phyloP scores from a whole-genome alignment of 2,113 vertebrate genomes.

The Cathartes aura region DNA sequence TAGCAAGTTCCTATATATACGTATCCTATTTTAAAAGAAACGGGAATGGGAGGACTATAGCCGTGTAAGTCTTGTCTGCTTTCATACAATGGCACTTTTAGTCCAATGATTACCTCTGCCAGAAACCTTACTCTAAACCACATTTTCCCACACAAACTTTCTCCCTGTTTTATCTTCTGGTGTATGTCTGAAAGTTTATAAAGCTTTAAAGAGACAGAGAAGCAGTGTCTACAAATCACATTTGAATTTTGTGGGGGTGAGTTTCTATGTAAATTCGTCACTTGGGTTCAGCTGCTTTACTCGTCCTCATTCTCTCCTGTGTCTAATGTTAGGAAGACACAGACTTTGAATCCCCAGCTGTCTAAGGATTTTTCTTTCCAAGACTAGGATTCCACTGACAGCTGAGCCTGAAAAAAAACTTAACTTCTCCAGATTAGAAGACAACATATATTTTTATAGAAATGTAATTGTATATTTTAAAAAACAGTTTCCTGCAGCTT shows the following conservation, averaged over 20 bases:
- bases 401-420: conserved; percentile 49
- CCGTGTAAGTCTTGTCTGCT: neutral
- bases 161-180: neutral
- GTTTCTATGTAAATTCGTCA: neutral
- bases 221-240: neutral
- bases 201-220: conserved; percentile 48
- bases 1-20: neutral
- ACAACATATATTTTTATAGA: conserved; percentile 77
- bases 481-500: conserved; percentile 34
- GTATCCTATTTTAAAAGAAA: neutral
- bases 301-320: conserved; percentile 27
- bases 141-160: neutral
- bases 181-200: neutral
- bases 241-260: neutral
- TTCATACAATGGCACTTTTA: neutral
- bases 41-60: neutral
- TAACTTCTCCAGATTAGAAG: conserved; percentile 63
- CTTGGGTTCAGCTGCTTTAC: conserved; percentile 67
- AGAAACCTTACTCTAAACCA: neutral
- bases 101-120: neutral
- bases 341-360: conserved; percentile 36
- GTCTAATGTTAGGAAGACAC: conserved; percentile 32
- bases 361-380: conserved; percentile 39
- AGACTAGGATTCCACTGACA: conserved; percentile 47
- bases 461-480: conserved; percentile 66